Conservation (phyloP, 1,140 invertebrate genomes). For the Drosophila micromelanica region DNA sequence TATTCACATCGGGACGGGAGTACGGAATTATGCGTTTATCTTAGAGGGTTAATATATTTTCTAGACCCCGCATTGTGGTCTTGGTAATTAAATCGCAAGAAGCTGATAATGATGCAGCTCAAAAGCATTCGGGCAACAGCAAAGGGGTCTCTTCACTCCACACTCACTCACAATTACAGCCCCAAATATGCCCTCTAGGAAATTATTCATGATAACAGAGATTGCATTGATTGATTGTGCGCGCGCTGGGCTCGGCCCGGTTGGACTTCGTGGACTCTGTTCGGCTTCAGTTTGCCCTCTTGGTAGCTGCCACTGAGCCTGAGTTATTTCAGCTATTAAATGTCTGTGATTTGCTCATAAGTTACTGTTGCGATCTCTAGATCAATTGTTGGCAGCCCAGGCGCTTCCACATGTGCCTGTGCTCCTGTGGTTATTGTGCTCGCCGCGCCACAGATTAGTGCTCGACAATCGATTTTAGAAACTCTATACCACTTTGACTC, state of each 20-base stretch:
- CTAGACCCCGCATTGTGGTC: slow-evolving; percentile 55
- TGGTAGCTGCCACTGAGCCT: slow-evolving; percentile 43
- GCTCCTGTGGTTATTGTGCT: slow-evolving; percentile 34
- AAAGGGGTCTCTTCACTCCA: slow-evolving; percentile 54
- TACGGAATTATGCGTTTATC: slow-evolving; percentile 74
- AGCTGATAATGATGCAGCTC: slow-evolving; percentile 59
- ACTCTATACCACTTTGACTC: background rate
- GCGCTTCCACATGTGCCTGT: slow-evolving; percentile 56
- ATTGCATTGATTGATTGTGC: slow-evolving; percentile 80
- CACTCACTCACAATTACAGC: slow-evolving; percentile 40
- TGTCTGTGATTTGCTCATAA: slow-evolving; percentile 76
- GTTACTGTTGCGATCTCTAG: slow-evolving; percentile 62
- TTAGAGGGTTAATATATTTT: slow-evolving; percentile 71
- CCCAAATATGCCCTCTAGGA: slow-evolving; percentile 73
- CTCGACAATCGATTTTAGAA: background rate
- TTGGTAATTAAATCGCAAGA: slow-evolving; percentile 78
- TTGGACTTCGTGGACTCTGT: background rate
- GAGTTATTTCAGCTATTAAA: slow-evolving; percentile 78
- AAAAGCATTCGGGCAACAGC: slow-evolving; percentile 22
- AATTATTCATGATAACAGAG: slow-evolving; percentile 81
- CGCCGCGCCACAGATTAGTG: slow-evolving; percentile 2
- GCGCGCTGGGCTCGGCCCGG: slow-evolving; percentile 44
- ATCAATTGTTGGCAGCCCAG: slow-evolving; percentile 63
- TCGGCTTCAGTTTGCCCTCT: slow-evolving; percentile 15
- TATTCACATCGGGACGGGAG: slow-evolving; percentile 47